Conservation (phyloP, 2,113 vertebrate species). For the Pholis gunnellus region DNA sequence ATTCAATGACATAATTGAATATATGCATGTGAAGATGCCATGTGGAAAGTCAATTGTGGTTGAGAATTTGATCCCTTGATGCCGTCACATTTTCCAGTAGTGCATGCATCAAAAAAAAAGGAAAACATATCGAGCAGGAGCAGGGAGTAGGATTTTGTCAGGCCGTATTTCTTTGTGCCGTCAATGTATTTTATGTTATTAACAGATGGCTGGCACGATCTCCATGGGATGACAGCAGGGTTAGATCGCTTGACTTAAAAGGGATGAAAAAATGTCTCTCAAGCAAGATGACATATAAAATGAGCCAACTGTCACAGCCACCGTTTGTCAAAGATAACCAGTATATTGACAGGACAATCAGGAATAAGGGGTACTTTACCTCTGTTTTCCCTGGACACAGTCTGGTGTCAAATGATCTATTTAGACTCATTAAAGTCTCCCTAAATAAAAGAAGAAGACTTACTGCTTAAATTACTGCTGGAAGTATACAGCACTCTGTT, state of each 20-base stretch:
- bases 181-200: slow-evolving; percentile 46
- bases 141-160: slow-evolving; percentile 6
- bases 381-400: slow-evolving; percentile 1
- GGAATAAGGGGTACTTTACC: background rate
- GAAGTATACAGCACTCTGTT: background rate
- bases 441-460: background rate
- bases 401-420: background rate
- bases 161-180: slow-evolving; percentile 21
- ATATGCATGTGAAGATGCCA: slow-evolving; percentile 36
- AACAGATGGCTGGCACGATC: slow-evolving; percentile 44
- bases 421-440: background rate
- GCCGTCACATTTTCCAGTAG: slow-evolving; percentile 1
- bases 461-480: background rate
- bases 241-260: slow-evolving; percentile 46
- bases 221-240: slow-evolving; percentile 34
- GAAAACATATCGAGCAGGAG: slow-evolving; percentile 30
- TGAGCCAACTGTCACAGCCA: slow-evolving; percentile 56
- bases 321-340: slow-evolving; percentile 36
- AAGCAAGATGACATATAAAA: slow-evolving; percentile 43
- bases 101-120: slow-evolving; percentile 33
- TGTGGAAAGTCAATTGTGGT: slow-evolving; percentile 20
- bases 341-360: slow-evolving; percentile 40
- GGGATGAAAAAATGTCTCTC: slow-evolving; percentile 32
- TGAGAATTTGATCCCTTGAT: slow-evolving; percentile 34
- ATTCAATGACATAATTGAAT: slow-evolving; percentile 50